phyloP scores from a whole-genome alignment of 2,888 invertebrate species.

The Drosophila subsilvestris region DNA sequence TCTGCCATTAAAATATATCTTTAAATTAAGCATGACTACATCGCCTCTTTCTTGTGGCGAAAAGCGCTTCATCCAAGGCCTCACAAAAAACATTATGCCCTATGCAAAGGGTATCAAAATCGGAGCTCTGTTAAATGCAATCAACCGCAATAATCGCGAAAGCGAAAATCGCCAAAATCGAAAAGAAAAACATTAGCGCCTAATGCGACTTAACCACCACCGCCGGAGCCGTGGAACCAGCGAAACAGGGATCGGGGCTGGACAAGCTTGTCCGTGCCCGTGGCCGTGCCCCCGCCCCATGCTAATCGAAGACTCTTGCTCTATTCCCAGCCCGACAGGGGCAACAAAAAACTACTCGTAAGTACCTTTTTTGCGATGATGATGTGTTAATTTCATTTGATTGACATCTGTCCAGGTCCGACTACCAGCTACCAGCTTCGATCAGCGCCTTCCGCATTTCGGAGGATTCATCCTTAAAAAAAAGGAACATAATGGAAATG shows the following conservation, averaged over 20 bases:
- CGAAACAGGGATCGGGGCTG: constrained; percentile 1
- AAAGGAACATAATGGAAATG: constrained; percentile 10
- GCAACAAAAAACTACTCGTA: constrained; percentile 11
- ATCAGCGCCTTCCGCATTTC: constrained; percentile 15
- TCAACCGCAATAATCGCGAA: constrained; percentile 74
- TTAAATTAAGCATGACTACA: neutral
- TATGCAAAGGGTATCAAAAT: neutral
- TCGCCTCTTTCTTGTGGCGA: too few species aligned
- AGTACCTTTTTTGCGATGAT: constrained; percentile 44
- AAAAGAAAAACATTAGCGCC: constrained; percentile 53
- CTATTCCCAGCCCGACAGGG: constrained; percentile 2
- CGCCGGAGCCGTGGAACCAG: constrained; percentile 15
- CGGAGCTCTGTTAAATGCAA: constrained; percentile 46
- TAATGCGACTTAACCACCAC: constrained; percentile 63
- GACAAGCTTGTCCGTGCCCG: constrained; percentile 2
- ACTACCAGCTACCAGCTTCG: constrained; percentile 9
- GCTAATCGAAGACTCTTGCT: constrained; percentile 44
- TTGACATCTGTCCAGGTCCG: constrained; percentile 71
- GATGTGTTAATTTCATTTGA: constrained; percentile 74
- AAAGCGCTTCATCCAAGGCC: too few species aligned
- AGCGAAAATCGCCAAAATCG: constrained; percentile 33
- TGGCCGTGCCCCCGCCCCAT: constrained; percentile 32
- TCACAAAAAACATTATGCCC: neutral
- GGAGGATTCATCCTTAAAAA: constrained; percentile 31
- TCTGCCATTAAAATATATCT: too few species aligned